Base-by-base conservation (phyloP, 2,888 invertebrate species). In the Mechanitis messenoides region DNA sequence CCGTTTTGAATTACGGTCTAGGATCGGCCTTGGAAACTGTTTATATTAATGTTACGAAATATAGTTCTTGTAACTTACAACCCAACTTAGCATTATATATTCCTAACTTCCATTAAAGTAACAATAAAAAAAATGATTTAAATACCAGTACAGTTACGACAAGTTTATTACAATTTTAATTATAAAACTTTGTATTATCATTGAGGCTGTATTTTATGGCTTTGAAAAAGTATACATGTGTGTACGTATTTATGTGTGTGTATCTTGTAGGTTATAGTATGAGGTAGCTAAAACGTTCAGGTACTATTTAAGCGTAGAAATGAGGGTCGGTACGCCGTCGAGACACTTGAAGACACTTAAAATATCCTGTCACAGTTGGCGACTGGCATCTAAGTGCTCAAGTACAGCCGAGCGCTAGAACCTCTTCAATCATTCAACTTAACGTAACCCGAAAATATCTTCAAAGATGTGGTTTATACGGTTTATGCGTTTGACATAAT, bases 371-470 rank as follows among this genome's bases (percentile, higher is more conserved):
- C 59, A 47, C 62, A 62, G 59, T 59, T 57, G 56, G 59, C 54
- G 53, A 62, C 55, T 46, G 31, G 50, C 4, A 28, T 38, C 47
- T 63, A 59, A 59, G 59, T 63, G 62, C 45, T 56, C 53, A 55
- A 11, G 7, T 62, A 53, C 55, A 47, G 53, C 53, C 12, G 35
- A 62, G 55, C 53, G 33, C n/a, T 38, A 38, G 56, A 56, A 55
- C 56, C 62, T 55, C 55, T 55, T 59, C 59, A 59, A 60, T 63
- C 59, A 63, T 59, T 59, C 59, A 63, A 59, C 56, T 42, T 54
- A 57, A 59, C 59, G 53, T 46, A 33, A 47, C 56, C 56, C 62
- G 56, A 59, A 59, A 63, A 59, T 53, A 53, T 33, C 38, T 45
- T 54, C 42, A 42, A 42, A 42, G 42, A 9, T 42, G 3, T 42